A percentile compares a stretch with the other conserved stretches of the same genome.
Evolutionary conservation across 1,140 invertebrate genomes (phyloP).

Genomic region (Polypedilum vanderplanki): DNA sequence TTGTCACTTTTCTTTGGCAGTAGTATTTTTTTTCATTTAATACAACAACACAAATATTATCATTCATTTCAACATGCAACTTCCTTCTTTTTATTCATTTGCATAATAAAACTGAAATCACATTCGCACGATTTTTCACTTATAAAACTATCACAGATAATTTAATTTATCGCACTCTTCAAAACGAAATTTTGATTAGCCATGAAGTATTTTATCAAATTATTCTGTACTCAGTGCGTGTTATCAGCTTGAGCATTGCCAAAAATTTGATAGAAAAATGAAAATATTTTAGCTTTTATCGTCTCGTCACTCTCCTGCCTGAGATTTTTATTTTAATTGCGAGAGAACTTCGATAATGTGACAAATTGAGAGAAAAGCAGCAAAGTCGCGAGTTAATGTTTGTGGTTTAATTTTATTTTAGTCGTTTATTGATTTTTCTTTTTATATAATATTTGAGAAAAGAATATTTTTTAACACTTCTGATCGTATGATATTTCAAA

Average conservation of each 20-base stretch:
- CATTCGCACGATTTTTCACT: neutral
- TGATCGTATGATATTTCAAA: no score
- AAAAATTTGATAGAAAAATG: neutral
- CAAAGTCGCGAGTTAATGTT: neutral
- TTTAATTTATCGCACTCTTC: neutral
- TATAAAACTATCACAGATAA: neutral
- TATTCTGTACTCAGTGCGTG: neutral
- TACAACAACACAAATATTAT: neutral
- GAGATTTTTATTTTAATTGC: neutral
- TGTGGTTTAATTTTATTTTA: neutral
- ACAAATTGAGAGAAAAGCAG: neutral
- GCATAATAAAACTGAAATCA: no score
- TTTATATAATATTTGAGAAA: no score
- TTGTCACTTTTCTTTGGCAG: neutral
- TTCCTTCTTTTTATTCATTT: neutral
- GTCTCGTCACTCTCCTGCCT: neutral
- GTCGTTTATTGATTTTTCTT: no score
- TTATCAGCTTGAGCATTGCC: conserved; percentile 3
- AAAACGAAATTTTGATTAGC: neutral
- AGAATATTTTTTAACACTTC: no score
- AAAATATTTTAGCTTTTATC: neutral
- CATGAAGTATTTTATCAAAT: neutral
- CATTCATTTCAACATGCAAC: neutral
- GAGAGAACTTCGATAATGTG: neutral
- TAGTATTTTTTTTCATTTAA: neutral